A percentile compares a stretch with the other conserved stretches of the same genome.
Evolutionary conservation across 2,797 vertebrate species (phyloP).

Genomic region (Adrianichthys oophorus): DNA sequence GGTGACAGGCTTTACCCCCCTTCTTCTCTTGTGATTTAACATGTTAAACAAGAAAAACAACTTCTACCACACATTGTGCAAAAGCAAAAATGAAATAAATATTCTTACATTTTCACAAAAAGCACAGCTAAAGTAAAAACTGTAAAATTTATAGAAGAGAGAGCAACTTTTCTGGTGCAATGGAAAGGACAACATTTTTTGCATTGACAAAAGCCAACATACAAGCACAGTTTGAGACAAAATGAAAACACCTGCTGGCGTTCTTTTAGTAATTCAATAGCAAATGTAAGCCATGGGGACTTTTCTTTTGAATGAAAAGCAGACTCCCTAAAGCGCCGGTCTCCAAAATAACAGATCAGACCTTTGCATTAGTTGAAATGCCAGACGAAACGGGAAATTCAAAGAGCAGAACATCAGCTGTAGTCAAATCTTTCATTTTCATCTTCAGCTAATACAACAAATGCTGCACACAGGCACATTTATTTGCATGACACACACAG

Average conservation of each 20-base stretch:
- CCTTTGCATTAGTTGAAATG: constrained; percentile 49
- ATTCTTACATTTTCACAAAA: constrained; percentile 26
- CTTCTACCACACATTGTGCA: constrained; percentile 24
- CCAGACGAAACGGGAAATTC: constrained; percentile 39
- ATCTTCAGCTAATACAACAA: constrained; percentile 31
- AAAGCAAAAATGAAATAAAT: constrained; percentile 1
- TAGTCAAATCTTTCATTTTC: constrained; percentile 49
- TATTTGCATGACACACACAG: constrained; percentile 12
- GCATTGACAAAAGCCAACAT: constrained; percentile 10
- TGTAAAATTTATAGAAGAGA: not conserved
- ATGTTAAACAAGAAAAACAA: constrained; percentile 50
- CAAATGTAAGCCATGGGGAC: constrained; percentile 48
- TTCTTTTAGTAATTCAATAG: constrained; percentile 45
- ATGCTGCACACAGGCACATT: constrained; percentile 17
- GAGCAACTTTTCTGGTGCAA: constrained; percentile 1
- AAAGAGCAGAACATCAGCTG: constrained; percentile 30
- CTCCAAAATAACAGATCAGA: constrained; percentile 47
- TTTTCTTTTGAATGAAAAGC: constrained; percentile 43
- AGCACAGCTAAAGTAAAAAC: constrained; percentile 8
- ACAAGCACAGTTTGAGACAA: constrained; percentile 43
- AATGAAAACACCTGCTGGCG: constrained; percentile 53
- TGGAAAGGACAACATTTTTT: constrained; percentile 4
- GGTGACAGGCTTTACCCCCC: constrained; percentile 44
- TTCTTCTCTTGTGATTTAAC: constrained; percentile 38
- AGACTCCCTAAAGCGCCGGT: constrained; percentile 30